phyloP scores from a whole-genome alignment of 2,797 vertebrate genomes.

The Pangasius sanitwongsei region DNA sequence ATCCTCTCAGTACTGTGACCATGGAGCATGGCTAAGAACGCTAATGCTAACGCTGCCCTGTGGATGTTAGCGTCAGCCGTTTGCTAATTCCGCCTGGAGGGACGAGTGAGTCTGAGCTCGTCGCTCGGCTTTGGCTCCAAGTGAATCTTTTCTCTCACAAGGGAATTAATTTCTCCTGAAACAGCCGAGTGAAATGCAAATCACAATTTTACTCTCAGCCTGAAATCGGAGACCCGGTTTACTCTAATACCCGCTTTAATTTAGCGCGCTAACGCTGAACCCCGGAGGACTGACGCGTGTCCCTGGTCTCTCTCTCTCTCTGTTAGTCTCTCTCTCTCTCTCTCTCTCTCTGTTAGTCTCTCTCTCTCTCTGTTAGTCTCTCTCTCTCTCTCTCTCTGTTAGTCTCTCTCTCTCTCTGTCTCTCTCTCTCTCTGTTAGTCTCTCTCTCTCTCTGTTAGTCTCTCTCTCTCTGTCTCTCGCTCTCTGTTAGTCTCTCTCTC shows the following conservation, averaged over 20 bases:
- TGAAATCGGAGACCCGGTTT: not conserved
- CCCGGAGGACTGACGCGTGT: not conserved
- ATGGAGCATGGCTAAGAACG: not conserved
- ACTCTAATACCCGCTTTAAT: conserved; percentile 11
- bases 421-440: not conserved
- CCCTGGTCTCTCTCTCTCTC: not conserved
- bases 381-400: not conserved
- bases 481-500: too few relatives aligned
- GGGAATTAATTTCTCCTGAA: conserved; percentile 1
- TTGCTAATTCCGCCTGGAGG: not conserved
- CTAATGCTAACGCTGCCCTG: not conserved
- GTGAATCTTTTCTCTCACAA: not conserved
- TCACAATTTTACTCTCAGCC: not conserved
- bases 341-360: too few relatives aligned
- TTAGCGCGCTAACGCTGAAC: conserved; percentile 1
- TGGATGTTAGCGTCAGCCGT: not conserved
- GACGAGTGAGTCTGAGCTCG: not conserved
- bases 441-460: too few relatives aligned
- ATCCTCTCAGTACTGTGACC: not conserved
- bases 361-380: not conserved
- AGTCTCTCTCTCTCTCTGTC: not conserved
- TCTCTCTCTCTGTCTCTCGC: too few relatives aligned
- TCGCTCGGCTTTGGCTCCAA: not conserved
- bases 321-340: too few relatives aligned
- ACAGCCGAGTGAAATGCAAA: not conserved